phyloP scores from a whole-genome alignment of 2,113 vertebrate genomes.

The Gobiocypris rarus region DNA sequence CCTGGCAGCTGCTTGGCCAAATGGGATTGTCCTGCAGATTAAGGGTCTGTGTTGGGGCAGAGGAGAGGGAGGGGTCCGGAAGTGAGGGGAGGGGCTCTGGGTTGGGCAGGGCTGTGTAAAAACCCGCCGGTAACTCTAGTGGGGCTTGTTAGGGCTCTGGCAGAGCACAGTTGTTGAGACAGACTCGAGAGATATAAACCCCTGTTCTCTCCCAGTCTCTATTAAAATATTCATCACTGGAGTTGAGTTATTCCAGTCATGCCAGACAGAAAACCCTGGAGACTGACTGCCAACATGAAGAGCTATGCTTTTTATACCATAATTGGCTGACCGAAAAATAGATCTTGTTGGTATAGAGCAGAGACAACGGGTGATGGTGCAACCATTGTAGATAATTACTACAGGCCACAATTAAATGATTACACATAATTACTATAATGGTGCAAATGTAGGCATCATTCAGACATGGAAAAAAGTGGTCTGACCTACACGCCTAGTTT shows the following conservation, averaged over 20 bases:
- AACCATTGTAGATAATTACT: constrained; percentile 49
- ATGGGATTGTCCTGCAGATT: constrained; percentile 80
- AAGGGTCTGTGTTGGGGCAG: constrained; percentile 66
- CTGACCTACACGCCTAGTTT: constrained; percentile 8
- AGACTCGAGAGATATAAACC: constrained; percentile 22
- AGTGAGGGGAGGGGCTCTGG: constrained; percentile 5
- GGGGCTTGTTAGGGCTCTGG: constrained; percentile 39
- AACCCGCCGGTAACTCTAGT: constrained; percentile 6
- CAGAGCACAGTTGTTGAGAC: constrained; percentile 42
- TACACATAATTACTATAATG: constrained; percentile 43
- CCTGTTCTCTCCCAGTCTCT: constrained; percentile 27
- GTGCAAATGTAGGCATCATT: constrained; percentile 10
- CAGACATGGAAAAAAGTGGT: neutral
- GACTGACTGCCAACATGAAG: constrained; percentile 43
- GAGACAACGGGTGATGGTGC: constrained; percentile 34
- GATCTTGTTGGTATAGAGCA: constrained; percentile 14
- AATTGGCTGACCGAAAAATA: constrained; percentile 24
- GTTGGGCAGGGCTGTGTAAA: constrained; percentile 54
- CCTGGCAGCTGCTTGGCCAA: constrained; percentile 79
- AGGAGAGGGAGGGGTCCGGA: constrained; percentile 34
- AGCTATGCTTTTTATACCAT: constrained; percentile 30
- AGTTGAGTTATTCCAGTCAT: constrained; percentile 37
- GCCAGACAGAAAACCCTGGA: constrained; percentile 30
- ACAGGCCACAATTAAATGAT: constrained; percentile 49
- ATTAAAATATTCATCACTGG: constrained; percentile 56